Conservation (phyloP, 2,888 invertebrate genomes). For the Thalpophila matura region DNA sequence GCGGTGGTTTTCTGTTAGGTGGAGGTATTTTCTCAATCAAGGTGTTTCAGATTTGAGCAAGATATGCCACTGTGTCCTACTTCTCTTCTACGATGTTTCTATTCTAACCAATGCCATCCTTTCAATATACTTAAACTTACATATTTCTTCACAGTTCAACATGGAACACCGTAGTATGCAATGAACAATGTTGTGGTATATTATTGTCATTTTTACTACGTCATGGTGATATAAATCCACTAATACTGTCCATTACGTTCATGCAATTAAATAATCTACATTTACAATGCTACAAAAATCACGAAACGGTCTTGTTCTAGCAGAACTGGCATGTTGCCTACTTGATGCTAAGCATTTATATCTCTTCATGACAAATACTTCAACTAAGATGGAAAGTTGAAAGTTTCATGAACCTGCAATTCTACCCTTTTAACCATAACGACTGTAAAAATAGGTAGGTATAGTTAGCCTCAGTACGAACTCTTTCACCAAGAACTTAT, state of each 20-base stretch:
- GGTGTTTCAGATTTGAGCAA: too few relatives aligned
- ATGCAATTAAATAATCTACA: not conserved
- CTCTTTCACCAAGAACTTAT: not conserved
- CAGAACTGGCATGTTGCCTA: not conserved
- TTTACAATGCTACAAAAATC: not conserved
- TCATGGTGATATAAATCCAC: not conserved
- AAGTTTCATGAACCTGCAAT: too few relatives aligned
- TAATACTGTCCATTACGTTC: not conserved
- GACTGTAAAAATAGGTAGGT: too few relatives aligned
- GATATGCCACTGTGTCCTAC: too few relatives aligned
- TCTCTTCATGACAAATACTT: not conserved
- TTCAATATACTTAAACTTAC: too few relatives aligned
- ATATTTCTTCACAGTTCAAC: slow-evolving; percentile 10
- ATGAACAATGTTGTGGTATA: not conserved
- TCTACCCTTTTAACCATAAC: too few relatives aligned
- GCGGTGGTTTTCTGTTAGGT: too few relatives aligned
- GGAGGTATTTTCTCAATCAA: too few relatives aligned
- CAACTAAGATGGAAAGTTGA: not conserved
- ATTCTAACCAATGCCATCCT: slow-evolving; percentile 14
- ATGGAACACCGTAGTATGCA: not conserved
- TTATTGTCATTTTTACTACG: not conserved
- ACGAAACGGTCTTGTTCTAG: not conserved
- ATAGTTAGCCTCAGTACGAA: too few relatives aligned
- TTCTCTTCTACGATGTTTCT: slow-evolving; percentile 32
- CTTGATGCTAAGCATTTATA: not conserved